Evolutionary conservation across 2,113 vertebrate species (phyloP).

Genomic region (Syngnathus floridae): DNA sequence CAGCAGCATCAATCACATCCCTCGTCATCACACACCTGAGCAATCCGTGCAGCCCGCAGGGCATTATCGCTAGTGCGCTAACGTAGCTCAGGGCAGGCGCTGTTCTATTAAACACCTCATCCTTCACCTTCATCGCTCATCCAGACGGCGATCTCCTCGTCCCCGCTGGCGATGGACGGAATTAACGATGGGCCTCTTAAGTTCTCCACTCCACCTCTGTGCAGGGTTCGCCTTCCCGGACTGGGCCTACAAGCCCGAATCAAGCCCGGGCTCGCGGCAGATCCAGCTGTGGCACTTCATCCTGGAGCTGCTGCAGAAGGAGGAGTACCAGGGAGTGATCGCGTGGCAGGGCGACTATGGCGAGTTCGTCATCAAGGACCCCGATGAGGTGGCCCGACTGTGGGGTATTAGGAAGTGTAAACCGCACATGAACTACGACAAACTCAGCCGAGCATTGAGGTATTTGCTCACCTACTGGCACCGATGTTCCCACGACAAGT

Average conservation of each 20-base stretch:
- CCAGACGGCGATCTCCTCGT: neutral
- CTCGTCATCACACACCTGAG: conserved; percentile 61
- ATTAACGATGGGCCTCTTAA: conserved; percentile 55
- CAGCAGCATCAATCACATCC: conserved; percentile 55
- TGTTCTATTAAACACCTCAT: conserved; percentile 71
- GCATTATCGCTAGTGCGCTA: conserved; percentile 51
- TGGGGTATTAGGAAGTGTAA: conserved; percentile 88
- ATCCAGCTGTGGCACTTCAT: conserved; percentile 89
- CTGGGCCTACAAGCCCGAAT: conserved; percentile 92
- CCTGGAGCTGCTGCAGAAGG: conserved; percentile 86
- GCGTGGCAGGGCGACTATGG: conserved; percentile 91
- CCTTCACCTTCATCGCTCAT: conserved; percentile 63
- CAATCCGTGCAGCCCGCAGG: conserved; percentile 66
- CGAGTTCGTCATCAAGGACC: conserved; percentile 90
- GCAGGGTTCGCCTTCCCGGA: conserved; percentile 88
- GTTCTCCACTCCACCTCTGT: conserved; percentile 3
- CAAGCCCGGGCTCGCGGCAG: conserved; percentile 79
- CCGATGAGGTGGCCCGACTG: conserved; percentile 83
- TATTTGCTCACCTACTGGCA: conserved; percentile 29
- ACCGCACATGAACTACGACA: conserved; percentile 93
- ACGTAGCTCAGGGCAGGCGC: conserved; percentile 60
- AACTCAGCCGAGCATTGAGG: conserved; percentile 86
- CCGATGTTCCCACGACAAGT: no score
- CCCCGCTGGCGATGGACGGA: conserved; percentile 21
- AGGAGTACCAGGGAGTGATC: conserved; percentile 85